These are phyloP conservation scores for Hippasteria phrygiana DNA, from an alignment of 53 echinoderm and acorn worm genomes.

Conservation along the genomic window DNA sequence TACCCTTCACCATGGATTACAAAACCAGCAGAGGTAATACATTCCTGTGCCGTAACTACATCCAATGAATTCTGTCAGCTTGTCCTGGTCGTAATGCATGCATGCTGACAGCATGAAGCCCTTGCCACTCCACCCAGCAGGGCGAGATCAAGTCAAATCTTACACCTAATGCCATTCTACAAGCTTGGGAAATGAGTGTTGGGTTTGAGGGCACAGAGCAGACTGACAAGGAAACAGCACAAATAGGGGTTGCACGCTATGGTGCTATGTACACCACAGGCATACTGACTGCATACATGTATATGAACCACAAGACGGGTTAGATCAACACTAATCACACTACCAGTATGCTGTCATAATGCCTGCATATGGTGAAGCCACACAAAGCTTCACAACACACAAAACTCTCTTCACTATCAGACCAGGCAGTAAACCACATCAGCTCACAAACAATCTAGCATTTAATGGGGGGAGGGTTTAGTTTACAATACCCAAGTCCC, in stretches of 20 bases:
- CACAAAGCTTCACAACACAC: constrained; percentile 45
- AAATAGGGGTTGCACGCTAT: constrained; percentile 57
- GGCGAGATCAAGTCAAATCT: constrained; percentile 29
- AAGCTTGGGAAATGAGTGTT: constrained; percentile 63
- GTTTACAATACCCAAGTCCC: constrained; percentile 24
- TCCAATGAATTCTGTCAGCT: neutral
- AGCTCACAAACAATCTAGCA: neutral
- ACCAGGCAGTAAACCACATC: neutral
- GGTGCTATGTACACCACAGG: constrained; percentile 45
- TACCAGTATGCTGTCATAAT: neutral
- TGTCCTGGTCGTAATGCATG: neutral
- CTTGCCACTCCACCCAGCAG: neutral
- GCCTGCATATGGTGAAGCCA: constrained; percentile 44
- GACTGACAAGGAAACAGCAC: constrained; percentile 51
- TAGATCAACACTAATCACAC: neutral
- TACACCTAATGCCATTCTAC: constrained; percentile 29
- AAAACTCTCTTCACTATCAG: neutral
- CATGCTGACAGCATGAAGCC: neutral
- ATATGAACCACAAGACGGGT: neutral
- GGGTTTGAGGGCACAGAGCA: constrained; percentile 12
- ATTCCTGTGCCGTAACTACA: constrained; percentile 6
- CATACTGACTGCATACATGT: neutral
- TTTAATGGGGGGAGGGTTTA: constrained; percentile 9
- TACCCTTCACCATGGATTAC: neutral
- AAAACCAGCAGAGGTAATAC: constrained; percentile 12